Evolutionary conservation across 2,888 invertebrate genomes (phyloP).

Genomic region (Chalcis sispes): DNA sequence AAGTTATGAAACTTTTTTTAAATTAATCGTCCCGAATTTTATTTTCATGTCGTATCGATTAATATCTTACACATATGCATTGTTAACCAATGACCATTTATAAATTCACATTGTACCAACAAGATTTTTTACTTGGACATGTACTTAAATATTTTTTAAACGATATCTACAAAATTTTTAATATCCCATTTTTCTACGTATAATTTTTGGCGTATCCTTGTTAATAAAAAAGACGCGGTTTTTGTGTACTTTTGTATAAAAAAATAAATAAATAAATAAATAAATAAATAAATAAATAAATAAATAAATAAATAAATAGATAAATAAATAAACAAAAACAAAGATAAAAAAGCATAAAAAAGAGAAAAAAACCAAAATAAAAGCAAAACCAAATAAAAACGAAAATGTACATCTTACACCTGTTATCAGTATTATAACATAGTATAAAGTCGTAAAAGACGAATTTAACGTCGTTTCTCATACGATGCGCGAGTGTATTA

Average conservation of each 20-base stretch:
- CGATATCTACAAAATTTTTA: slow-evolving; percentile 32
- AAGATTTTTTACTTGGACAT: slow-evolving; percentile 27
- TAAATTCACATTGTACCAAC: slow-evolving; percentile 13
- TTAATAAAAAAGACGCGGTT: slow-evolving; percentile 20
- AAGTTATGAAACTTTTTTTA: no score
- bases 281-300: no score
- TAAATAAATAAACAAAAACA: no score
- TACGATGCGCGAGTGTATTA: slow-evolving; percentile 2
- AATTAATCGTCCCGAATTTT: no score
- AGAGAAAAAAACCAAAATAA: no score
- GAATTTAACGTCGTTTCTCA: slow-evolving; percentile 24
- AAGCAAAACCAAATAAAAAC: slow-evolving; percentile 51
- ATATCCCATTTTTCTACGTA: slow-evolving; percentile 31
- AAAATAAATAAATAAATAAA: slow-evolving; percentile 48
- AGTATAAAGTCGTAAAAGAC: slow-evolving; percentile 5
- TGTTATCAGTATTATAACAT: slow-evolving; percentile 64
- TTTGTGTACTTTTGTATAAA: slow-evolving; percentile 61
- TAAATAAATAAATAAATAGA: no score
- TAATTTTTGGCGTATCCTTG: slow-evolving; percentile 7
- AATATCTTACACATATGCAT: neutral
- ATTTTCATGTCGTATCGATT: neutral
- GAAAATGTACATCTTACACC: slow-evolving; percentile 63
- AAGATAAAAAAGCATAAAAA: no score
- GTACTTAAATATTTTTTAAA: slow-evolving; percentile 38
- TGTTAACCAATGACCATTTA: neutral